phyloP scores from a whole-genome alignment of 1,140 invertebrate genomes.

The Drosophila paulistorum region DNA sequence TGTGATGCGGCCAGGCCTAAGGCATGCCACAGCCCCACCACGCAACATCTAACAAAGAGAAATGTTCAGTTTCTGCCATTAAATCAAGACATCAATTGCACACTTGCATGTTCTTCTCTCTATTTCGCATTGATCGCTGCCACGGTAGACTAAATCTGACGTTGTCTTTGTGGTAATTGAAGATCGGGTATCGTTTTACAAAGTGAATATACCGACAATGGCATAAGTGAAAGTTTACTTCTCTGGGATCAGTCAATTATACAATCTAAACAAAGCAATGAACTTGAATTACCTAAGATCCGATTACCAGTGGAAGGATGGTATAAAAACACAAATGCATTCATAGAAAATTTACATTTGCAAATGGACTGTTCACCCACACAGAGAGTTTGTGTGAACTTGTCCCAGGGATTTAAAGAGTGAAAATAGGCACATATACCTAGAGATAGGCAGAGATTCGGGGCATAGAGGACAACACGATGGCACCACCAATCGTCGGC shows the following conservation, averaged over 20 bases:
- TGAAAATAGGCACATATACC: constrained; percentile 15
- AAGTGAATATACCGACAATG: constrained; percentile 8
- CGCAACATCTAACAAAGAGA: neutral
- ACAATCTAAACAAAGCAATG: constrained; percentile 53
- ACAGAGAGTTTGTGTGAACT: constrained; percentile 15
- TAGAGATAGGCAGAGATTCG: neutral
- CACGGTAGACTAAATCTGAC: neutral
- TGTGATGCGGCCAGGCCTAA: constrained; percentile 35
- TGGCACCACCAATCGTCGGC: constrained; percentile 30
- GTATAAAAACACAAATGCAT: constrained; percentile 57
- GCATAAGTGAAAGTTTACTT: constrained; percentile 47
- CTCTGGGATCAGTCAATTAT: constrained; percentile 49
- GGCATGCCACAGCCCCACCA: neutral
- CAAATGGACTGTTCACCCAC: constrained; percentile 30
- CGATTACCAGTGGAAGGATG: constrained; percentile 39
- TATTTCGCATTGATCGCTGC: neutral
- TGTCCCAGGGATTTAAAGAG: constrained; percentile 26
- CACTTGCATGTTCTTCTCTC: too few species aligned
- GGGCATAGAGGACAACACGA: constrained; percentile 1
- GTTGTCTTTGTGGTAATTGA: constrained; percentile 20
- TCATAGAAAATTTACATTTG: constrained; percentile 49
- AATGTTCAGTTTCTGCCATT: neutral
- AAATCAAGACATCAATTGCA: neutral
- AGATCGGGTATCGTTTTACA: constrained; percentile 15
- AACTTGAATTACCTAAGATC: constrained; percentile 59